Evolutionary conservation across 1,140 invertebrate species (phyloP).

Genomic region (Conopomorpha cramerella): DNA sequence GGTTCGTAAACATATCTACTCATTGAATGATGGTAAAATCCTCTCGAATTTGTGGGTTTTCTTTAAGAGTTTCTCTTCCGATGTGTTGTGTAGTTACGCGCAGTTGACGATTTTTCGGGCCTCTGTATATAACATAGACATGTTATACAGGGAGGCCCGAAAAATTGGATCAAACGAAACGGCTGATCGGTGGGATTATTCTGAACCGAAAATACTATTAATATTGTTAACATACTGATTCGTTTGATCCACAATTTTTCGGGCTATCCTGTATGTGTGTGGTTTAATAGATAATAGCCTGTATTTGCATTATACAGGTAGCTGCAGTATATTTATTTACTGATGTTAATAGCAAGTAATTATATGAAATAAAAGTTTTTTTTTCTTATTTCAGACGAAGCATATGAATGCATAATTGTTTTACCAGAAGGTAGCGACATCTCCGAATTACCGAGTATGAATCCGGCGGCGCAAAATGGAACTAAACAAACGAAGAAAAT

Average conservation of each 20-base stretch:
- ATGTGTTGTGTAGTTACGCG: no score
- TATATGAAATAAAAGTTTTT: not conserved
- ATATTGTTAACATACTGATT: no score
- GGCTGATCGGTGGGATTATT: no score
- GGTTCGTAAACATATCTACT: not conserved
- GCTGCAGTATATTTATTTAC: not conserved
- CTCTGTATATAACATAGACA: no score
- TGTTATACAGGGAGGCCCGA: no score
- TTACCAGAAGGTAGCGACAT: constrained; percentile 36
- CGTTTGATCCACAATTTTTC: no score
- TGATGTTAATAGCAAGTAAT: not conserved
- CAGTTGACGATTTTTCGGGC: no score
- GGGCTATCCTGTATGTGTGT: no score
- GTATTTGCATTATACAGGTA: not conserved
- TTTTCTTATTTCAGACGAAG: constrained; percentile 31
- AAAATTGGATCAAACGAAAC: no score
- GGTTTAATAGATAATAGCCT: no score
- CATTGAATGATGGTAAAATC: not conserved
- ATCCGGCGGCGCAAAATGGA: constrained; percentile 17
- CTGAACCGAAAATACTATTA: no score
- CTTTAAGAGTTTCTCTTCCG: not conserved
- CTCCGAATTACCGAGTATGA: constrained; percentile 14
- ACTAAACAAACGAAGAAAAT: constrained; percentile 2
- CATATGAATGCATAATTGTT: constrained; percentile 46
- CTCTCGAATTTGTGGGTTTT: not conserved